A percentile compares a stretch with the other conserved stretches of the same genome.
These are phyloP conservation scores for Sterrhoptilus dennistouni DNA, from an alignment of 2,113 vertebrate species.

Conservation along the genomic window DNA sequence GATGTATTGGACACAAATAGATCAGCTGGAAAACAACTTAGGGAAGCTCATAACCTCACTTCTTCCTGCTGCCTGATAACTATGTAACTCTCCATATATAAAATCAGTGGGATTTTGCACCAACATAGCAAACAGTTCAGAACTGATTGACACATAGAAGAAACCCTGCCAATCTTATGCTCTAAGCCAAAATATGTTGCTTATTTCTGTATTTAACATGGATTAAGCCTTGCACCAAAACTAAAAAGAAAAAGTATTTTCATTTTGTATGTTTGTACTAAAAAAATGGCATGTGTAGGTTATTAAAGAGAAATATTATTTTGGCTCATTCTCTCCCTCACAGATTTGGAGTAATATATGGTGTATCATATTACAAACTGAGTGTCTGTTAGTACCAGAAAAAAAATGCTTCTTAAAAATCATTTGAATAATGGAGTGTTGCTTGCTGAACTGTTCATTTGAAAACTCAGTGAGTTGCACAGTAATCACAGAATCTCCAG, in stretches of 20 bases:
- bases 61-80: neutral
- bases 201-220: neutral
- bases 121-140: neutral
- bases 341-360: neutral
- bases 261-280: neutral
- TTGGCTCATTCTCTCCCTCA: neutral
- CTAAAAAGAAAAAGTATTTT: neutral
- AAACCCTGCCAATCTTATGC: neutral
- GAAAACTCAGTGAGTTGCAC: neutral
- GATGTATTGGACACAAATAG: neutral
- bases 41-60: neutral
- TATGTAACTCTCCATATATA: neutral
- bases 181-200: neutral
- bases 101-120: neutral
- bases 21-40: neutral
- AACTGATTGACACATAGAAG: neutral
- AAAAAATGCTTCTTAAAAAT: neutral
- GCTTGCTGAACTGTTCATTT: neutral
- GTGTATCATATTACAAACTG: neutral
- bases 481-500: neutral
- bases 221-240: neutral
- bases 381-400: neutral
- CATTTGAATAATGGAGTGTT: conserved; percentile 1
- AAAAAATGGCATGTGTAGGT: neutral
- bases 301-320: neutral